Evolutionary conservation across 64 coral and sea anemone species (phyloP).

Genomic region (Hydrozoanthus tunicans): DNA sequence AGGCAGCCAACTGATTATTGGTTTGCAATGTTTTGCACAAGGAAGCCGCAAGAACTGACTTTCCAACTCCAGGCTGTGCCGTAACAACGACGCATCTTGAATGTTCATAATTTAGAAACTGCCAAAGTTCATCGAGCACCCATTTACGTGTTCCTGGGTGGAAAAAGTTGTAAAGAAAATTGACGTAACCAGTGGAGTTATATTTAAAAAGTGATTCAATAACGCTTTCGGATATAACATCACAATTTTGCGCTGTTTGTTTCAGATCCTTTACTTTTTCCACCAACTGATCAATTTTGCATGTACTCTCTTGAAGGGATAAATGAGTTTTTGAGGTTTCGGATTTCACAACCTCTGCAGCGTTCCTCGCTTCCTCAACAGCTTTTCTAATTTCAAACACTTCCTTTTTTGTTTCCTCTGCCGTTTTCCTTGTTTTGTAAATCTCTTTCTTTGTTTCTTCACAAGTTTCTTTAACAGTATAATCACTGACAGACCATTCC

Average conservation of each 20-base stretch:
- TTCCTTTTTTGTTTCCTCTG: conserved; percentile 34
- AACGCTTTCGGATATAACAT: not conserved
- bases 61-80: conserved; percentile 63
- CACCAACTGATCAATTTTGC: not conserved
- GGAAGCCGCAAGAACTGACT: conserved; percentile 63
- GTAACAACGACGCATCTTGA: conserved; percentile 41
- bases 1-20: conserved; percentile 28
- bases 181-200: not conserved
- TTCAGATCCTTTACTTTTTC: conserved; percentile 31
- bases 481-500: conserved; percentile 35
- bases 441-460: conserved; percentile 40
- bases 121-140: conserved; percentile 19
- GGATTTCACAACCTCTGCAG: not conserved
- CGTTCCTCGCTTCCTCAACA: conserved; percentile 3
- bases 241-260: not conserved
- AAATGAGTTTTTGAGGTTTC: conserved; percentile 1
- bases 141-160: conserved; percentile 46
- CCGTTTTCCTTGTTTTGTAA: conserved; percentile 12
- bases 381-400: conserved; percentile 19
- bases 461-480: conserved; percentile 13
- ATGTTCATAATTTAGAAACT: not conserved
- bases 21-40: conserved; percentile 51
- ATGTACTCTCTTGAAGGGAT: not conserved
- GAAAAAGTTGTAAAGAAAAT: not conserved
- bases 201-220: conserved; percentile 16